Conservation (phyloP, 2,797 vertebrate genomes). For the Peromyscus nudipes region DNA sequence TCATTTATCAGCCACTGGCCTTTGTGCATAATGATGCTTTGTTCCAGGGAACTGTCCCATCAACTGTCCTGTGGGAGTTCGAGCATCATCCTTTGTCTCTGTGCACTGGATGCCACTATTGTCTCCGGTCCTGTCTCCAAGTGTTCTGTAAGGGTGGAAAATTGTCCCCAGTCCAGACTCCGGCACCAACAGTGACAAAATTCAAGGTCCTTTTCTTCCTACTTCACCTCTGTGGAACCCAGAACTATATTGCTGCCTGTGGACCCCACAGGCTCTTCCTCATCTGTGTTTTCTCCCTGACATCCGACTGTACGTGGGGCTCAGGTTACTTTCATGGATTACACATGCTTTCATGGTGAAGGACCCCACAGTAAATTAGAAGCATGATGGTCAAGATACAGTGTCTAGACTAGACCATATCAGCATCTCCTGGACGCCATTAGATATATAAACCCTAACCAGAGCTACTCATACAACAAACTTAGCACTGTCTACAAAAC, state of each 20-base stretch:
- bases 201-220: neutral
- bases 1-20: neutral
- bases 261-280: too few species aligned
- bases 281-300: neutral
- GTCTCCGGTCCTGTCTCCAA: neutral
- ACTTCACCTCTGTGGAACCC: fast-evolving
- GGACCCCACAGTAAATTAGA: neutral
- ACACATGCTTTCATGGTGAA: neutral
- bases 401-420: neutral
- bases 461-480: neutral
- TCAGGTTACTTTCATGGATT: neutral
- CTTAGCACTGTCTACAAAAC: neutral
- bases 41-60: neutral
- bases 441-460: neutral
- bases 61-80: too few species aligned
- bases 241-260: fast-evolving
- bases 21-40: neutral
- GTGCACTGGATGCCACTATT: neutral
- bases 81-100: neutral
- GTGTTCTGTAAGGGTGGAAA: neutral
- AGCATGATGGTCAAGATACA: neutral
- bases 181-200: neutral
- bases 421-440: neutral
- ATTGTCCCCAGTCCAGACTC: neutral
- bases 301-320: neutral